Conservation (phyloP, 2,113 vertebrate species). For the Cyprinodon brontotheroides region DNA sequence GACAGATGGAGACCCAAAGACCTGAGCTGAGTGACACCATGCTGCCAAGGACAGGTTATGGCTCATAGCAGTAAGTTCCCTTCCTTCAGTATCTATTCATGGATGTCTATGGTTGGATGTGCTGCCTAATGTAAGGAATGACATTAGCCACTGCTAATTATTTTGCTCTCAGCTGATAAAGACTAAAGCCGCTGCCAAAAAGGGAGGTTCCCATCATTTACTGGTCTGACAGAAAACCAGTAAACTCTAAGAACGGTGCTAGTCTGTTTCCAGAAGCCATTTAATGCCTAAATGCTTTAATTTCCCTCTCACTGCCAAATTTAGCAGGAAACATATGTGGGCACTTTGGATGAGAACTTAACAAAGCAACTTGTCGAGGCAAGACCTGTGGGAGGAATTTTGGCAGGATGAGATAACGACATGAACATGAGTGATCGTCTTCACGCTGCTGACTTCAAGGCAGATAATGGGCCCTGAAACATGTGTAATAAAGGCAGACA, state of each 20-base stretch:
- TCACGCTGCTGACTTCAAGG: background rate
- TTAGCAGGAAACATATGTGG: background rate
- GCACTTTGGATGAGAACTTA: background rate
- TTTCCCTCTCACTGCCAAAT: background rate
- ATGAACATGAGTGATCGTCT: no score
- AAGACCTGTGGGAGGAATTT: constrained; percentile 6
- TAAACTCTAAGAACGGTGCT: background rate
- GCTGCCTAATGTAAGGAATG: background rate
- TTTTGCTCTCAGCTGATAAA: background rate
- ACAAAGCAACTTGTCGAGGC: background rate
- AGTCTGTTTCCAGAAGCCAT: background rate
- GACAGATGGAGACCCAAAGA: constrained; percentile 11
- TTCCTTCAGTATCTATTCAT: background rate
- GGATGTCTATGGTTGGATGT: background rate
- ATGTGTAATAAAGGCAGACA: background rate
- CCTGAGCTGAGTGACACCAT: constrained; percentile 35
- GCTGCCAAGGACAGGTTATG: constrained; percentile 55
- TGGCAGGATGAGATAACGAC: background rate
- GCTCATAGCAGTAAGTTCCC: constrained; percentile 65
- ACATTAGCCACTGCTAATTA: background rate
- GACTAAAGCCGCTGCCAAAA: background rate
- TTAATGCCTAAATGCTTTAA: background rate
- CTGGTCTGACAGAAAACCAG: background rate
- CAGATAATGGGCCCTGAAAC: background rate
- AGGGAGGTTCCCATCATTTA: background rate